These are phyloP conservation scores for Stenodema calcarata DNA, from an alignment of 2,888 invertebrate genomes.

Conservation along the genomic window DNA sequence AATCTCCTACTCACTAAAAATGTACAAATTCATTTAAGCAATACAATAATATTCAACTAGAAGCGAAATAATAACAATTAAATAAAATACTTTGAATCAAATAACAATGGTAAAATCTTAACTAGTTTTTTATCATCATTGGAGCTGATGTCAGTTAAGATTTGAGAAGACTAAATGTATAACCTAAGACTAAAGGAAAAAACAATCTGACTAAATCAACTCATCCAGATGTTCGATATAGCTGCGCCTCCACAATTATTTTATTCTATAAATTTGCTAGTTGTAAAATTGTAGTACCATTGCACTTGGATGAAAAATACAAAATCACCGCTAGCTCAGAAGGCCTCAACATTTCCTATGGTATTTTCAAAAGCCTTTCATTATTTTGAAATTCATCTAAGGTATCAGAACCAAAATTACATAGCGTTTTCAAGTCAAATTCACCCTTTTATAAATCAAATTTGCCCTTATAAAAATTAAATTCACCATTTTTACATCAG, in stretches of 20 bases:
- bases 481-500: no score
- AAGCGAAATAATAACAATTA: conserved; percentile 47
- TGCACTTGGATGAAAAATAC: conserved; percentile 33
- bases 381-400: neutral
- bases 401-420: neutral
- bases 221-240: conserved; percentile 45
- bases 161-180: conserved; percentile 18
- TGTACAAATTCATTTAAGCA: neutral
- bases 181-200: conserved; percentile 22
- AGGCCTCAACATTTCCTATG: conserved; percentile 32
- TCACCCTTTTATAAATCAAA: no score
- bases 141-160: neutral
- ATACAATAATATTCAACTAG: neutral
- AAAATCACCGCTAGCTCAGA: neutral
- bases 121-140: neutral
- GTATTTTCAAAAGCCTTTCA: neutral
- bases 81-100: conserved; percentile 52
- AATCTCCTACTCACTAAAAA: neutral
- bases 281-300: conserved; percentile 8
- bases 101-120: conserved; percentile 51
- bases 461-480: no score
- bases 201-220: conserved; percentile 48
- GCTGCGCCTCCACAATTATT: neutral
- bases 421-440: no score
- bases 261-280: neutral